phyloP scores from a whole-genome alignment of 2,888 invertebrate species.

The Coecobrya sp. region DNA sequence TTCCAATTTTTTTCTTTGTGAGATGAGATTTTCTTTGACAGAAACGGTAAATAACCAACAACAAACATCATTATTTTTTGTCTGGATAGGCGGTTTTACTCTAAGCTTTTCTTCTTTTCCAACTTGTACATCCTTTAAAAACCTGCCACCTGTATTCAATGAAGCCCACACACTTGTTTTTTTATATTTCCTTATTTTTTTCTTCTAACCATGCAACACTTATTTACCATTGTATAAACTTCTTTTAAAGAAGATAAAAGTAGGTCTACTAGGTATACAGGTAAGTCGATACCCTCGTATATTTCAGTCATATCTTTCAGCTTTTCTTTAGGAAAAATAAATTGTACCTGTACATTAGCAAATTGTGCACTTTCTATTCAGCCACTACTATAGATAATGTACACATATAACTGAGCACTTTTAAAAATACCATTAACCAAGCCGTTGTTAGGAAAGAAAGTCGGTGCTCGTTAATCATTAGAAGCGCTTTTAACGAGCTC shows the following conservation, averaged over 20 bases:
- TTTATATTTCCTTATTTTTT: neutral
- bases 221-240: neutral
- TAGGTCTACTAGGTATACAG: neutral
- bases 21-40: neutral
- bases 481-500: constrained; percentile 42
- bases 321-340: neutral
- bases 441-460: constrained; percentile 34
- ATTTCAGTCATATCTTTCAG: neutral
- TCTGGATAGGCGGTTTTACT: neutral
- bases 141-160: neutral
- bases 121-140: neutral
- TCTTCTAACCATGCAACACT: neutral
- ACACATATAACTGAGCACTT: neutral
- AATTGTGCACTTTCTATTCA: neutral
- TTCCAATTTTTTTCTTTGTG: neutral
- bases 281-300: neutral
- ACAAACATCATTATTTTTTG: neutral
- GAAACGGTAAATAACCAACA: neutral
- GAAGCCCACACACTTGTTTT: neutral
- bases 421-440: constrained; percentile 43
- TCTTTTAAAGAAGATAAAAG: neutral
- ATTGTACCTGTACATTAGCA: neutral
- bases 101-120: neutral
- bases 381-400: neutral
- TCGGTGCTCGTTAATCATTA: constrained; percentile 68